Evolutionary conservation across 2,888 invertebrate species (phyloP).

Genomic region (Andricus quercusramuli): DNA sequence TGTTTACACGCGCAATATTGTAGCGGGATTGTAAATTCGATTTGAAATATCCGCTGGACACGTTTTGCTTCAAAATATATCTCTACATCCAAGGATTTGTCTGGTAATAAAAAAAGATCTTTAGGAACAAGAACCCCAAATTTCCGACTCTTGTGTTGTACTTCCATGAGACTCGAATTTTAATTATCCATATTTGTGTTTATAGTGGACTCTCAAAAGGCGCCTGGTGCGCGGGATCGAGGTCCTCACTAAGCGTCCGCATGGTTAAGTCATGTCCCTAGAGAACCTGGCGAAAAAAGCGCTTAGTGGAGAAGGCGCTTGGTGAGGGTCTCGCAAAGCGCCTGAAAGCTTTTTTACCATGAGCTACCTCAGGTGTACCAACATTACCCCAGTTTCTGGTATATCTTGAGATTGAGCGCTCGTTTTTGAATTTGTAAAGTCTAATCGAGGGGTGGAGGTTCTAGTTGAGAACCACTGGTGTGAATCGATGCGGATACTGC

Average conservation of each 20-base stretch:
- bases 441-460: background rate
- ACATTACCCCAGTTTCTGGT: no score
- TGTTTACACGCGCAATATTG: constrained; percentile 62
- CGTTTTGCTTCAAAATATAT: constrained; percentile 49
- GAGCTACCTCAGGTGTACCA: no score
- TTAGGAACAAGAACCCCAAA: background rate
- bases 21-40: constrained; percentile 60
- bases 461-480: constrained; percentile 30
- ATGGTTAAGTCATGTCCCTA: no score
- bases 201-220: no score
- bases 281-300: no score
- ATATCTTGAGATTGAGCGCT: no score
- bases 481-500: constrained; percentile 26
- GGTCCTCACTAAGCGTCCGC: no score
- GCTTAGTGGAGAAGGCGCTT: no score
- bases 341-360: no score
- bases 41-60: constrained; percentile 59
- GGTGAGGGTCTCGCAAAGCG: no score
- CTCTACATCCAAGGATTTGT: constrained; percentile 6
- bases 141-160: background rate
- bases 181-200: background rate
- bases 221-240: no score
- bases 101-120: constrained; percentile 8
- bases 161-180: background rate
- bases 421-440: background rate